Conservation (phyloP, 2,113 vertebrate genomes). For the Hystrix cristata region DNA sequence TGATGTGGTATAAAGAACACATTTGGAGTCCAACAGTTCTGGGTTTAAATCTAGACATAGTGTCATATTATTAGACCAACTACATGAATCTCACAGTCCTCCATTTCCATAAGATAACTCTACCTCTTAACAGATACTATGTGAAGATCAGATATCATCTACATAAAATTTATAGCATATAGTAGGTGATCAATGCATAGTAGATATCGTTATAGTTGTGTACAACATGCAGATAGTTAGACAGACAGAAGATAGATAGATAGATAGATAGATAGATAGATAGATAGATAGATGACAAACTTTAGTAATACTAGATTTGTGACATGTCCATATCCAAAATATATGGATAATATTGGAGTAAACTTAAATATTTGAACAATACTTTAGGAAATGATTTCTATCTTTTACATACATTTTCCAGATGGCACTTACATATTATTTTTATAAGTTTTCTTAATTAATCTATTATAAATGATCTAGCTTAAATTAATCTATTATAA, state of each 20-base stretch:
- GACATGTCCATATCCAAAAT: neutral
- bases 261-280: neutral
- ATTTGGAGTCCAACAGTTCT: neutral
- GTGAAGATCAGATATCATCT: neutral
- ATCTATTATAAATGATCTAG: neutral
- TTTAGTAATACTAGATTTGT: neutral
- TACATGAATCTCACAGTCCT: neutral
- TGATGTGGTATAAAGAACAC: neutral
- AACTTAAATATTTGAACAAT: neutral
- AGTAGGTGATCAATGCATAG: neutral
- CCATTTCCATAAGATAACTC: neutral
- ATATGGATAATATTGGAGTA: neutral
- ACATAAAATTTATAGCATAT: neutral
- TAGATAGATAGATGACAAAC: neutral
- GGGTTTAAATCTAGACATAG: neutral
- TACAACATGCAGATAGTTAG: neutral
- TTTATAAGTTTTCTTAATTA: slow-evolving; percentile 19
- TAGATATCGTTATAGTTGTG: neutral
- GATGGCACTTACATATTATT: neutral
- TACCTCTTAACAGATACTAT: neutral
- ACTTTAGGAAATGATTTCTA: neutral
- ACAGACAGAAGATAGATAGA: neutral
- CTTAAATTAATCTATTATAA: neutral
- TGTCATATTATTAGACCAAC: neutral
- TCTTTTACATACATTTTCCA: neutral